A percentile compares a stretch with the other conserved stretches of the same genome.
phyloP scores from a whole-genome alignment of 2,888 invertebrate species.

The Disparrhopalites patrizii region DNA sequence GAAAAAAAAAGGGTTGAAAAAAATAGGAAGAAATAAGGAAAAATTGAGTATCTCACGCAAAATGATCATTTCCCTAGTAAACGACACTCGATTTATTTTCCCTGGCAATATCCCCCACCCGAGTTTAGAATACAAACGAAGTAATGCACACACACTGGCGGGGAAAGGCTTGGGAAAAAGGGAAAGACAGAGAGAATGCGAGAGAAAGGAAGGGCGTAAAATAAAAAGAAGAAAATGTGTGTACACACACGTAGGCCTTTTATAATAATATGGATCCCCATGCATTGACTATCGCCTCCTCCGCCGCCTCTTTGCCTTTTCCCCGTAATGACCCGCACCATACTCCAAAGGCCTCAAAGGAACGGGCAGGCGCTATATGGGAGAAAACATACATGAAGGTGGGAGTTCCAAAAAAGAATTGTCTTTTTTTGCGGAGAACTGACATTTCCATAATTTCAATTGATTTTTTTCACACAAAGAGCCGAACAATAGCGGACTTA shows the following conservation, averaged over 20 bases:
- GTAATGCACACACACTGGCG: no score
- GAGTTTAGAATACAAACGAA: slow-evolving; percentile 3
- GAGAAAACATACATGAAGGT: no score
- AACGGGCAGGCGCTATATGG: not conserved
- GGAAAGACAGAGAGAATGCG: no score
- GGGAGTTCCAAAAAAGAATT: no score
- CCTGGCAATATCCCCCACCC: slow-evolving; percentile 8
- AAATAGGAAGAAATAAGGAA: not conserved
- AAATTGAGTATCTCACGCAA: slow-evolving; percentile 16
- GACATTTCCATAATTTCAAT: slow-evolving; percentile 11
- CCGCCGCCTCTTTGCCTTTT: not conserved
- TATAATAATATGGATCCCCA: no score
- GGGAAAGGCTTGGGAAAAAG: no score
- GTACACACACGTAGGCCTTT: not conserved
- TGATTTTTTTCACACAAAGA: slow-evolving; percentile 9
- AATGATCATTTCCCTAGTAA: slow-evolving; percentile 18
- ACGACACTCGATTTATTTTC: slow-evolving; percentile 10
- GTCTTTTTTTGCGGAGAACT: no score
- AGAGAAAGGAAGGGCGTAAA: not conserved
- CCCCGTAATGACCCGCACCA: not conserved
- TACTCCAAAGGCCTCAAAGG: no score
- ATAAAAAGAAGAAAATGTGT: not conserved
- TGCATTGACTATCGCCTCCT: no score
- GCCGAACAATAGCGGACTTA: no score
- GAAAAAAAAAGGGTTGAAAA: no score